Evolutionary conservation across 1,140 invertebrate genomes (phyloP).

Genomic region (Spodoptera litura): DNA sequence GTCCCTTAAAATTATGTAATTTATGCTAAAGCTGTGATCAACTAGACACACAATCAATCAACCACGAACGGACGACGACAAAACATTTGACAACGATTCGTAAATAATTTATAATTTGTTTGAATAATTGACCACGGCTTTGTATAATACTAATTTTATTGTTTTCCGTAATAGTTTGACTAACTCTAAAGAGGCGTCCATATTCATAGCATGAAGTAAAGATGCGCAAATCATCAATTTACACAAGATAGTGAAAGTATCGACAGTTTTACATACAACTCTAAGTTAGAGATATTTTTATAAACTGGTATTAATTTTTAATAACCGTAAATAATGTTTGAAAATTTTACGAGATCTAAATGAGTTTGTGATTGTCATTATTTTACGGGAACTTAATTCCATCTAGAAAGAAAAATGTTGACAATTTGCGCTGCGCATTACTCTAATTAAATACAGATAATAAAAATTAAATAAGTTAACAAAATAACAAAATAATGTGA

Average conservation of each 20-base stretch:
- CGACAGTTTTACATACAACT: conserved; percentile 80
- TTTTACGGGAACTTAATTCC: conserved; percentile 84
- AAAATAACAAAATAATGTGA: conserved; percentile 31
- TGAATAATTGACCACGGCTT: conserved; percentile 82
- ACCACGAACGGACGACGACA: conserved; percentile 25
- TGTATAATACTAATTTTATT: conserved; percentile 83
- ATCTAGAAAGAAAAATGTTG: conserved; percentile 69
- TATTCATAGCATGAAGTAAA: conserved; percentile 84
- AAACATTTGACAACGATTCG: conserved; percentile 31
- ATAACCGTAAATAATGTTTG: conserved; percentile 72
- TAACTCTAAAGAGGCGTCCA: conserved; percentile 85
- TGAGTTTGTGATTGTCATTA: conserved; percentile 62
- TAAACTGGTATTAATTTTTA: conserved; percentile 75
- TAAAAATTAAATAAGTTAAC: conserved; percentile 44
- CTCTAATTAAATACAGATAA: conserved; percentile 27
- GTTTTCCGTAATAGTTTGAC: conserved; percentile 81
- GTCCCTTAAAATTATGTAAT: conserved; percentile 85
- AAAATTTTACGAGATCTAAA: conserved; percentile 77
- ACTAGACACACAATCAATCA: conserved; percentile 62
- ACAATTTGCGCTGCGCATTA: conserved; percentile 56
- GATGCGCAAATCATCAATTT: conserved; percentile 82
- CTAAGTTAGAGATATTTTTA: conserved; percentile 75
- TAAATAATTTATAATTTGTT: conserved; percentile 49
- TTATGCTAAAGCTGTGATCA: conserved; percentile 81
- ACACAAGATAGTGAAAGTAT: conserved; percentile 80